Percentiles rank a stretch among this genome's conserved stretches.
Evolutionary conservation across 2,113 vertebrate species (phyloP).

Genomic region (Trogon melanurus): DNA sequence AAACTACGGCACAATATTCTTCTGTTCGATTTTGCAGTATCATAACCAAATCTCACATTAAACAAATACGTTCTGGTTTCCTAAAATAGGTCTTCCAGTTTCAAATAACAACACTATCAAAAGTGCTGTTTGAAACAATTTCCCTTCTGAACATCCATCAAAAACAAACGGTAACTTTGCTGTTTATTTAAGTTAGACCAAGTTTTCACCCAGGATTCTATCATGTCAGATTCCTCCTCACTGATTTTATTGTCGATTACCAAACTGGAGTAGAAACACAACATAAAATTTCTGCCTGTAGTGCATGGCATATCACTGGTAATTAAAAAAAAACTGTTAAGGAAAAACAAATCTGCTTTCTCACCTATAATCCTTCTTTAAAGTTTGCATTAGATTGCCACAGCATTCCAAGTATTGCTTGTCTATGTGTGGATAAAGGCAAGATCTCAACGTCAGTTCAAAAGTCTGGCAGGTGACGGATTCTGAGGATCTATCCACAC

Average conservation of each 20-base stretch:
- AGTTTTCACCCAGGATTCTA: background rate
- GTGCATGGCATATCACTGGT: background rate
- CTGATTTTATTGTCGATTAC: background rate
- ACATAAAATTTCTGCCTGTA: background rate
- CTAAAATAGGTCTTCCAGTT: background rate
- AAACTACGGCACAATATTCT: background rate
- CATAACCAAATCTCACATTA: background rate
- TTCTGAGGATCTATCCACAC: conserved; percentile 93
- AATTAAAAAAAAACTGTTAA: background rate
- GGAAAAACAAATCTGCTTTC: background rate
- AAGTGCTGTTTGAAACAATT: background rate
- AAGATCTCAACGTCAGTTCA: conserved; percentile 92
- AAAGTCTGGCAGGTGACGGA: conserved; percentile 97
- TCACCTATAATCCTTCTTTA: conserved; percentile 95
- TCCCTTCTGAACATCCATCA: background rate
- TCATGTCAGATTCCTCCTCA: background rate
- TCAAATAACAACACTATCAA: background rate
- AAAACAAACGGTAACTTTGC: background rate
- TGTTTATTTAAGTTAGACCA: background rate
- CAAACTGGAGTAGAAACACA: background rate
- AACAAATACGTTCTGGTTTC: background rate
- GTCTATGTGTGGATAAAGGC: conserved; percentile 95
- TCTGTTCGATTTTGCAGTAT: background rate
- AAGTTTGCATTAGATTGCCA: conserved; percentile 94
- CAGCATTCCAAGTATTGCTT: conserved; percentile 94